Conservation (phyloP, 2,113 vertebrate genomes). For the Cavia porcellus region DNA sequence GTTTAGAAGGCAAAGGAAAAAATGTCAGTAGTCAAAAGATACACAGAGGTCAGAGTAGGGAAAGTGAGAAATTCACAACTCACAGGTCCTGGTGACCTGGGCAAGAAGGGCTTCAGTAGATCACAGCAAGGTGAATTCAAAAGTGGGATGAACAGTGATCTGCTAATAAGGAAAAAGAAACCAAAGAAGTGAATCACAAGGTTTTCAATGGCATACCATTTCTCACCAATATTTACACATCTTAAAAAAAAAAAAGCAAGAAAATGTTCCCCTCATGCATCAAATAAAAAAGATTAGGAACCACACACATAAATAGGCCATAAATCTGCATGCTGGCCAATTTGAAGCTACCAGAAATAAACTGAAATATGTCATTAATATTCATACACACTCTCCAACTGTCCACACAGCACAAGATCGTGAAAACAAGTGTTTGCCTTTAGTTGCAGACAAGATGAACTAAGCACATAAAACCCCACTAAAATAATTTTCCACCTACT, state of each 20-base stretch:
- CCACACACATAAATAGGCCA: not conserved
- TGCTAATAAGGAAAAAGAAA: not conserved
- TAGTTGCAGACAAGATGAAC: not conserved
- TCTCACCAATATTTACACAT: not conserved
- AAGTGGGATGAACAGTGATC: not conserved
- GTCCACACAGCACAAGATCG: not conserved
- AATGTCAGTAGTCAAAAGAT: not conserved
- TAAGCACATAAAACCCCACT: not conserved
- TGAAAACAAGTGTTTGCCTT: constrained; percentile 34
- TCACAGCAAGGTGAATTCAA: not conserved
- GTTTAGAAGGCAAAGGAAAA: not conserved
- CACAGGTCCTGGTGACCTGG: not conserved
- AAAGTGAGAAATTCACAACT: not conserved
- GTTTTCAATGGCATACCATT: not conserved
- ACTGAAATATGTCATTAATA: constrained; percentile 34
- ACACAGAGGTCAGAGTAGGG: not conserved
- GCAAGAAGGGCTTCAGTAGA: not conserved
- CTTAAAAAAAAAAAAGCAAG: not conserved
- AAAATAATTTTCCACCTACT: not conserved
- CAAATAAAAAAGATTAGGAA: not conserved
- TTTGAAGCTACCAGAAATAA: constrained; percentile 40
- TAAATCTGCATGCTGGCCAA: not conserved
- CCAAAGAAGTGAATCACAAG: not conserved
- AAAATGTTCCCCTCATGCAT: not conserved
- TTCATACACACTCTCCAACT: not conserved